A percentile compares a stretch with the other conserved stretches of the same genome.
These are phyloP conservation scores for Cinclus cinclus DNA, from an alignment of 2,113 vertebrate genomes.

Conservation along the genomic window DNA sequence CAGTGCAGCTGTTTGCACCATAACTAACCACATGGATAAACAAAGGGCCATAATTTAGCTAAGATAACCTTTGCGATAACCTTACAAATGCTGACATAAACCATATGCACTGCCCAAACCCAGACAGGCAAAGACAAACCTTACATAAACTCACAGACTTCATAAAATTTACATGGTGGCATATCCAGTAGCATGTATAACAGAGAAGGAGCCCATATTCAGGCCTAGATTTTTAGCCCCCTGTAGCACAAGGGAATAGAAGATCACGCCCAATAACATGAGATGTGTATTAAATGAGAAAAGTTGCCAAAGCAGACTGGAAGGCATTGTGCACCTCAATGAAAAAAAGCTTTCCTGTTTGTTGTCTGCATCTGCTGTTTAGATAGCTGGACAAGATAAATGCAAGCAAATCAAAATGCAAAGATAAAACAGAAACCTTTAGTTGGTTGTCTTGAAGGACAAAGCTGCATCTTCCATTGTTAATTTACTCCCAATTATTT, in stretches of 20 bases:
- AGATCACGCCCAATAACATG: neutral
- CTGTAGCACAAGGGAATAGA: neutral
- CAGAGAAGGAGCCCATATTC: neutral
- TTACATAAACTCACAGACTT: neutral
- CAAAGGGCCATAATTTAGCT: constrained; percentile 59
- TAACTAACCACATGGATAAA: constrained; percentile 58
- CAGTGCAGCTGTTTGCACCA: constrained; percentile 55
- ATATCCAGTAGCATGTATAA: neutral
- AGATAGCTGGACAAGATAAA: neutral
- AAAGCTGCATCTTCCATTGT: neutral
- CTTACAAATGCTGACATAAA: constrained; percentile 59
- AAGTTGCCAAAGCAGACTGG: neutral
- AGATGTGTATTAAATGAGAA: neutral
- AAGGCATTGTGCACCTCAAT: neutral
- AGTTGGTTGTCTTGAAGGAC: neutral
- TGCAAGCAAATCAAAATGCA: constrained; percentile 7
- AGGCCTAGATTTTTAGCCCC: neutral
- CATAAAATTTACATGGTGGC: neutral
- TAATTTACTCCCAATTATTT: constrained; percentile 22
- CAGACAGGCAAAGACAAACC: neutral
- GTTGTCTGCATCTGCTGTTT: neutral
- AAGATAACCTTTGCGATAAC: constrained; percentile 63
- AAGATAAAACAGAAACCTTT: neutral
- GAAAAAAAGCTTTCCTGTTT: neutral
- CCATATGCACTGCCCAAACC: neutral